Percentiles rank a stretch among this genome's conserved stretches.
Evolutionary conservation across 2,888 invertebrate species (phyloP).

Genomic region (Pegoplata infirma): DNA sequence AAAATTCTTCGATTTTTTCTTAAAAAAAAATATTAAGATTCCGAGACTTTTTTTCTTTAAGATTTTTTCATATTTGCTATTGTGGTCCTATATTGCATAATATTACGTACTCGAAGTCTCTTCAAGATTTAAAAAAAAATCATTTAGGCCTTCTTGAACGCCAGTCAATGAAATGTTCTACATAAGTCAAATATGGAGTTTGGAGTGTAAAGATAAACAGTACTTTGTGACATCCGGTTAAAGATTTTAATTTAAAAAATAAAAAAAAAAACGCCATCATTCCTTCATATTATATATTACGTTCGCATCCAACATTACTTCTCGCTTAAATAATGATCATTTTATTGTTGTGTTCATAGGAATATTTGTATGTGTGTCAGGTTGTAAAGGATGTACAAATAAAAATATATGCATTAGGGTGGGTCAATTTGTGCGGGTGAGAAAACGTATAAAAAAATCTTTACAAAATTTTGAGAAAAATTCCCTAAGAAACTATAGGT

Average conservation of each 20-base stretch:
- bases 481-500: no score
- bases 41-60: no score
- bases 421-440: neutral
- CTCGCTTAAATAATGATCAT: constrained; percentile 33
- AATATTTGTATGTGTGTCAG: constrained; percentile 1
- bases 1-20: no score
- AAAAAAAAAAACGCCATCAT: constrained; percentile 4
- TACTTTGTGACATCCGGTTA: constrained; percentile 50
- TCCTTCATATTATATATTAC: neutral
- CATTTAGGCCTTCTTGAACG: no score
- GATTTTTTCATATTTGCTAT: no score
- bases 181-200: neutral
- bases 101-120: no score
- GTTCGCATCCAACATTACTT: neutral
- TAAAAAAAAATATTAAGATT: no score
- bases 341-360: constrained; percentile 34
- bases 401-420: neutral
- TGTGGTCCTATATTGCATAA: no score
- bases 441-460: no score
- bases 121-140: no score
- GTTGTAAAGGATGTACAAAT: neutral
- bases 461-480: no score
- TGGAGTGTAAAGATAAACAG: constrained; percentile 25
- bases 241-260: constrained; percentile 48
- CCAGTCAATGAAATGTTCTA: constrained; percentile 14